Conservation (phyloP, 2,797 vertebrate species). For the Rhabdophis nuchalis region DNA sequence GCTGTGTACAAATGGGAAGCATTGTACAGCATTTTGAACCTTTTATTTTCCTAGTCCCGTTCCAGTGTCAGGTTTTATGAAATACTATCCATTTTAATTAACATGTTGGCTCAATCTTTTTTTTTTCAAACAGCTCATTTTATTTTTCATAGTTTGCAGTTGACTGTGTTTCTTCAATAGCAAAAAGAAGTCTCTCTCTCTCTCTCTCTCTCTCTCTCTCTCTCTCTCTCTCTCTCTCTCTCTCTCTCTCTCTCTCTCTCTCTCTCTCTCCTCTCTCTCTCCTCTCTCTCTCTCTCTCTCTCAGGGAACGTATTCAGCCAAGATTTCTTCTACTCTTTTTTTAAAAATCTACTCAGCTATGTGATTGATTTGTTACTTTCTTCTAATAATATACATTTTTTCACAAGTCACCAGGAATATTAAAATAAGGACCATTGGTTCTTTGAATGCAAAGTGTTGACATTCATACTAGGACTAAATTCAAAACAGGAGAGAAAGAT, state of each 20-base stretch:
- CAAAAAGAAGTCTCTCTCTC: constrained; percentile 24
- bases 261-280: too few species aligned
- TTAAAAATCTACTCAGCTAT: background rate
- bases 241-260: too few species aligned
- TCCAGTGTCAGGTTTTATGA: constrained; percentile 32
- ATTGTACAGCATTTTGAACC: constrained; percentile 7
- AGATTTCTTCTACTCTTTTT: background rate
- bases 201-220: too few species aligned
- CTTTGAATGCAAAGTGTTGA: background rate
- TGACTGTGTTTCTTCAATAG: constrained; percentile 33
- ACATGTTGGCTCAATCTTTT: constrained; percentile 38
- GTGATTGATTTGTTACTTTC: background rate
- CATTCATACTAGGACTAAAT: background rate
- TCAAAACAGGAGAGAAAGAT: background rate
- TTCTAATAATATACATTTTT: background rate
- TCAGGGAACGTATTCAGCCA: background rate
- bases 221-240: too few species aligned
- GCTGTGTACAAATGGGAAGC: background rate
- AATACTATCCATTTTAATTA: constrained; percentile 49
- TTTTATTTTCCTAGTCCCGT: constrained; percentile 31
- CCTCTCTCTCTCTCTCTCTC: too few species aligned
- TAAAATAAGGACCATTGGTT: background rate
- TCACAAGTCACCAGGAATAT: background rate
- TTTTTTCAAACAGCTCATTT: constrained; percentile 34
- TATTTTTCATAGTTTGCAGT: constrained; percentile 44